Evolutionary conservation across 2,113 vertebrate species (phyloP), one percentile per base, ranked within the genome.

Genomic region (Periophthalmodon schlosseri): DNA sequence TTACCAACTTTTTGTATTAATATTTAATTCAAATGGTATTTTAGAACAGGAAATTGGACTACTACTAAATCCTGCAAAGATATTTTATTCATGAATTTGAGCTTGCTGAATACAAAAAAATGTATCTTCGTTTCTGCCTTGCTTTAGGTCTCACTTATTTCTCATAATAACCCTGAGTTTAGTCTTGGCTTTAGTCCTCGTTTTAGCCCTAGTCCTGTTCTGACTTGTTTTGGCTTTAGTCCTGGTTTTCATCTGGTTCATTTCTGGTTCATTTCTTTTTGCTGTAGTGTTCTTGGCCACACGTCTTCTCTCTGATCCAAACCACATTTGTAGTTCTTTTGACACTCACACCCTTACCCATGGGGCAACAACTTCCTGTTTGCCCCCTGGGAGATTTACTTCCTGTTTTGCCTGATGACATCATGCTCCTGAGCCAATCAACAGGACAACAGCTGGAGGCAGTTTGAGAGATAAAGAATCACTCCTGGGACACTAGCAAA

Each of bases 301-400:
- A 63, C 60, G 16, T 65, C 63, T 65, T 4, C 4, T 5, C 63
- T 65, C 63, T 9, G 34, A 44, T 44, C 18, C 63, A 44, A 21
- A 65, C 63, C 61, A n/a, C 63, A 65, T 9, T 44, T 44, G 63
- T 65, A 65, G 63, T 65, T 44, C 63, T n/a, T 65, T 65, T 65
- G 34, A 65, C 63, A 65, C 63, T 65, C 63, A 65, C 63, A 65
- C 63, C 63, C 63, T 65, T 65, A 20, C 63, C 20, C 63, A 9
- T 44, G 63, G 20, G 63, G 34, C 63, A n/a, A 39, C 63, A n/a
- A 11, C 63, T 65, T 65, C 63, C 63, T 65, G 63, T 39, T 65
- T 65, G 6, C 63, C 63, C 34, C 63, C 1, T 21, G 63, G 63
- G 63, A 65, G 33, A 20, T 39, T 21, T 2, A 21, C 63, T 65